Evolutionary conservation across 2,888 invertebrate species (phyloP).

Genomic region (Pecten maximus): DNA sequence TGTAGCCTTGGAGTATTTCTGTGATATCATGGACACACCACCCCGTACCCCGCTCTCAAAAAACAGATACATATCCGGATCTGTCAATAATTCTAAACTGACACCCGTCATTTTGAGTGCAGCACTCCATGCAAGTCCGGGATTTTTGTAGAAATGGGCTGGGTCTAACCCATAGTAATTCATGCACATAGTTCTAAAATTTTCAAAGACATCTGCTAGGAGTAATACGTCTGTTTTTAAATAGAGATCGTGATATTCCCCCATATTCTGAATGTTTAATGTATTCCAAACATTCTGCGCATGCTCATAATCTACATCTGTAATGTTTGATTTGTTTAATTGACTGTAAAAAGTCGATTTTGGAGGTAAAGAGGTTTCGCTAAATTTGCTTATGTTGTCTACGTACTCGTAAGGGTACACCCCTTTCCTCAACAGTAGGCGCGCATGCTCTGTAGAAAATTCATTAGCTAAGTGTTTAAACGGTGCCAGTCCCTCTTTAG

Average conservation of each 20-base stretch:
- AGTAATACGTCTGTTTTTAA: too few species aligned
- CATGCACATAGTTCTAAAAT: conserved; percentile 72
- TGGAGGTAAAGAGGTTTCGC: conserved; percentile 38
- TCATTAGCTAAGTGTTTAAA: conserved; percentile 4
- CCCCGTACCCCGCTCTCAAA: too few species aligned
- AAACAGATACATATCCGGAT: too few species aligned
- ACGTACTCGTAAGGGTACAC: conserved; percentile 78
- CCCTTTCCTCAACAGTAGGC: conserved; percentile 43
- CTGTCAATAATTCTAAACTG: too few species aligned
- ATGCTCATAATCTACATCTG: too few species aligned
- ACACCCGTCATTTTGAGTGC: too few species aligned
- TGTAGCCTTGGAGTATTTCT: conserved; percentile 61
- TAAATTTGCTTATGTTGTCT: conserved; percentile 54
- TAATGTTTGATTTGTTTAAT: too few species aligned
- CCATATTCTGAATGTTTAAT: conserved; percentile 36
- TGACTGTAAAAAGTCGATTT: conserved; percentile 57
- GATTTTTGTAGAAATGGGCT: conserved; percentile 67
- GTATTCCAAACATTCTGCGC: too few species aligned
- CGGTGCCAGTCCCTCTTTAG: not conserved
- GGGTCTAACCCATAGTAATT: conserved; percentile 75
- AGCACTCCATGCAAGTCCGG: too few species aligned
- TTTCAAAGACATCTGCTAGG: conserved; percentile 77
- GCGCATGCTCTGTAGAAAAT: not conserved
- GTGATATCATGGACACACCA: too few species aligned
- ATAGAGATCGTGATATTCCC: too few species aligned